Evolutionary conservation across 2,797 vertebrate genomes (phyloP).

Genomic region (Echiichthys vipera): DNA sequence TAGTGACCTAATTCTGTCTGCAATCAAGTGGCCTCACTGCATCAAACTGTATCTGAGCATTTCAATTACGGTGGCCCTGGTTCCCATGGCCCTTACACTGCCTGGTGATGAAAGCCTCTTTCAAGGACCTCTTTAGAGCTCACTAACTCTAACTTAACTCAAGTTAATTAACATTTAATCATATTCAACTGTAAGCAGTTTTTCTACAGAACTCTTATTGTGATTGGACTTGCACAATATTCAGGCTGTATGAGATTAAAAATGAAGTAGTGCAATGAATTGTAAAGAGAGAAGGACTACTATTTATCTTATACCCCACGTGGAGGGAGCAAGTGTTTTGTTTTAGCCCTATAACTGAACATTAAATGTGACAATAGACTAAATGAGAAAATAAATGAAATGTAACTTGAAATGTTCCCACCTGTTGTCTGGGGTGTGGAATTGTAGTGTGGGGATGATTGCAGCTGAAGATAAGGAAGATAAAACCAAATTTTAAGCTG

Average conservation of each 20-base stretch:
- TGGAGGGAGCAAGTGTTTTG: neutral
- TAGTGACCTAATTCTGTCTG: conserved; percentile 57
- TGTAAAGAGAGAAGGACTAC: neutral
- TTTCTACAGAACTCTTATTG: conserved; percentile 2
- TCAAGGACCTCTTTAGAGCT: conserved; percentile 16
- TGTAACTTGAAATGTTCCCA: neutral
- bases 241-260: neutral
- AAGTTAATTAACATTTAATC: conserved; percentile 30
- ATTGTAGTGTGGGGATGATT: neutral
- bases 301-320: neutral
- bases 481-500: neutral
- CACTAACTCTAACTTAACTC: conserved; percentile 11
- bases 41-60: conserved; percentile 41
- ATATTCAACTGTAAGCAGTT: conserved; percentile 10
- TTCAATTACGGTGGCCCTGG: conserved; percentile 55
- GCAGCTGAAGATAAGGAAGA: too few species aligned
- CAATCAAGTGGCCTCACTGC: conserved; percentile 45
- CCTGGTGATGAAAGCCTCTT: conserved; percentile 26
- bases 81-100: conserved; percentile 38
- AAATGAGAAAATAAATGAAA: conserved; percentile 3
- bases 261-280: neutral
- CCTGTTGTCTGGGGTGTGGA: neutral
- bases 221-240: conserved; percentile 9
- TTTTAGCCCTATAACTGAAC: conserved; percentile 8
- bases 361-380: conserved; percentile 10